These are phyloP conservation scores for Rutilus rutilus DNA, from an alignment of 2,113 vertebrate genomes.

Conservation along the genomic window DNA sequence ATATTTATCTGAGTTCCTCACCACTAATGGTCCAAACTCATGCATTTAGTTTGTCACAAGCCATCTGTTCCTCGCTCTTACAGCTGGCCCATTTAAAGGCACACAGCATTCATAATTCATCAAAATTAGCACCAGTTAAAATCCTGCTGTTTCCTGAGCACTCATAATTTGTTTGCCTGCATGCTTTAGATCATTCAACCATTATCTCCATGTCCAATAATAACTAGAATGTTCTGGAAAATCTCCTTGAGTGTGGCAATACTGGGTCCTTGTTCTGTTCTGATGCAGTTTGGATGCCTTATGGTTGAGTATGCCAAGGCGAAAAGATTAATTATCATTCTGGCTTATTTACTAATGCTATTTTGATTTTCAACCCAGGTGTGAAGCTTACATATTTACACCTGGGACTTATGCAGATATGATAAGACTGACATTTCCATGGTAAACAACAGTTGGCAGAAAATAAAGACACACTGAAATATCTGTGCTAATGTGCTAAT, in stretches of 20 bases:
- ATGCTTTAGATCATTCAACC: slow-evolving; percentile 36
- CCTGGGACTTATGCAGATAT: slow-evolving; percentile 20
- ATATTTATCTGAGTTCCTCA: slow-evolving; percentile 27
- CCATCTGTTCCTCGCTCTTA: slow-evolving; percentile 55
- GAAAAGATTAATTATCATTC: slow-evolving; percentile 48
- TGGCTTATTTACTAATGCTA: slow-evolving; percentile 43
- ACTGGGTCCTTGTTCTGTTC: not conserved
- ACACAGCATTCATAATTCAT: slow-evolving; percentile 62
- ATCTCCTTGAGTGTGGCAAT: not conserved
- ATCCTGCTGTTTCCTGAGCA: slow-evolving; percentile 52
- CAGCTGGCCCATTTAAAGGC: slow-evolving; percentile 52
- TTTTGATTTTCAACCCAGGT: slow-evolving; percentile 39
- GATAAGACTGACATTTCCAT: slow-evolving; percentile 41
- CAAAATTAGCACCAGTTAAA: slow-evolving; percentile 62
- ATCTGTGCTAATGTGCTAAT: slow-evolving; percentile 27
- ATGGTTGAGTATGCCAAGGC: not conserved
- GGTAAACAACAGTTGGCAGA: slow-evolving; percentile 42
- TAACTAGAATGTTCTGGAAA: slow-evolving; percentile 25
- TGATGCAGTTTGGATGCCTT: slow-evolving; percentile 5
- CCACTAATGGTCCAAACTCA: slow-evolving; percentile 45
- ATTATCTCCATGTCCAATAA: slow-evolving; percentile 29
- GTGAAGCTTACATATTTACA: slow-evolving; percentile 46
- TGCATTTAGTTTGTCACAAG: slow-evolving; percentile 48
- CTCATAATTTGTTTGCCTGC: slow-evolving; percentile 53
- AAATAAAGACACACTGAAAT: slow-evolving; percentile 34